Evolutionary conservation across 2,113 vertebrate species (phyloP).

Genomic region (Oryzias celebensis): DNA sequence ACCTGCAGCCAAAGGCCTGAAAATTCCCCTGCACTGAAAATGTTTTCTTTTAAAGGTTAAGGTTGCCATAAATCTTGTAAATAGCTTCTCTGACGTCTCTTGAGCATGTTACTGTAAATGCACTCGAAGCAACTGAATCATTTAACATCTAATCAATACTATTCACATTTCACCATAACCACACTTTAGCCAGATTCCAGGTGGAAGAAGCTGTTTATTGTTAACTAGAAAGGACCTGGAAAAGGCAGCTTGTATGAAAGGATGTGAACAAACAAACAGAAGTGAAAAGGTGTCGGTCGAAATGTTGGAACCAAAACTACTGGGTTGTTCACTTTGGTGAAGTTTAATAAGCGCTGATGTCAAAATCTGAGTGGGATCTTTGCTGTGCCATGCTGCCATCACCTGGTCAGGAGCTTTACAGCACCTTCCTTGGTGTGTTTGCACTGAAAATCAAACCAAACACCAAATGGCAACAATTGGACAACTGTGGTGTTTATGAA

Average conservation of each 20-base stretch:
- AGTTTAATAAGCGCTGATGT: conserved; percentile 5
- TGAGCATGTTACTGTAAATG: conserved; percentile 73
- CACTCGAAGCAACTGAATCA: conserved; percentile 73
- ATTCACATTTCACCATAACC: conserved; percentile 57
- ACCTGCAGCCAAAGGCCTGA: conserved; percentile 20
- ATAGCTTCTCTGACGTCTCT: conserved; percentile 62
- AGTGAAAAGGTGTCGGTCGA: background rate
- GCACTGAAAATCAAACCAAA: background rate
- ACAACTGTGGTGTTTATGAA: background rate
- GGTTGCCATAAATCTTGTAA: conserved; percentile 63
- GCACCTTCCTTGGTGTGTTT: conserved; percentile 12
- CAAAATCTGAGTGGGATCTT: conserved; percentile 25
- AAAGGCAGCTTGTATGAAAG: background rate
- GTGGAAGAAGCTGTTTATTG: conserved; percentile 24
- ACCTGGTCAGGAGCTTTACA: conserved; percentile 55
- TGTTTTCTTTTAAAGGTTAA: conserved; percentile 45
- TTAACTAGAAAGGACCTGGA: conserved; percentile 19
- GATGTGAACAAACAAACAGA: background rate
- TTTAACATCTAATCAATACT: conserved; percentile 72
- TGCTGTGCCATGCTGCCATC: conserved; percentile 76
- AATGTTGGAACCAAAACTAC: background rate
- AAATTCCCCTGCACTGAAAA: conserved; percentile 27
- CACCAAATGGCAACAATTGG: background rate
- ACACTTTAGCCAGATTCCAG: conserved; percentile 39
- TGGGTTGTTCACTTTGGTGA: background rate